Base-by-base conservation (phyloP, 2,113 vertebrate genomes). In the Paraplagusia blochii region DNA sequence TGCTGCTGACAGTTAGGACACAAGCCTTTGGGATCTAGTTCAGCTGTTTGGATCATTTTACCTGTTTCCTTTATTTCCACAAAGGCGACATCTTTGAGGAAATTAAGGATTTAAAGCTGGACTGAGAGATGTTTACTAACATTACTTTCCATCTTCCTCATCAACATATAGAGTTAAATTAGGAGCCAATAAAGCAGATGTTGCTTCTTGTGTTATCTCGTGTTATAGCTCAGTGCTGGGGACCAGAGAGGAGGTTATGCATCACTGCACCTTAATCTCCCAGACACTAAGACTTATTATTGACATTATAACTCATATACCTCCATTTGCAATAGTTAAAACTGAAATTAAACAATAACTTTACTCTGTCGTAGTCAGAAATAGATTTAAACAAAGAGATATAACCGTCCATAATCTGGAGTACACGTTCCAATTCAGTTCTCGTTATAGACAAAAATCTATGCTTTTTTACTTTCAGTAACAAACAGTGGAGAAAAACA, bases 101-200 rank as follows among this genome's bases (percentile, higher is more conserved):
- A 72, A 66, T 69, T 1, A 51, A 74, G 47, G 49, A 62, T 61
- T 71, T 44, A 35, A 48, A 50, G 52, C 57, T 50, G 8, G 29
- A 69, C 53, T 60, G 62, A 66, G 58, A 55, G 57, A 53, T 67
- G 63, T 63, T 56, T 58, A 57, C 73, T 57, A 38, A 44, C 42
- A 59, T 69, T 48, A 40, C 53, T 71, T 76, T 43, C 54, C 11
- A 2, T 36, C 53, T 53, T 75, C 40, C 11, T 57, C 16, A 38
- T 43, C 53, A n/a, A 38, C 62, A 7, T 42, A 38, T 36, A 43
- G 58, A 46, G 56, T 67, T 49, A 22, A 48, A 56, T 65, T 54
- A 45, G 58, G 42, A 14, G 35, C 35, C 44, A 78, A 83, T 63
- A 64, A 82, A 72, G 46, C 76, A 85, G 63, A 83, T 81, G 83